phyloP scores from a whole-genome alignment of 2,888 invertebrate genomes.

The Xestia rhomboidea region DNA sequence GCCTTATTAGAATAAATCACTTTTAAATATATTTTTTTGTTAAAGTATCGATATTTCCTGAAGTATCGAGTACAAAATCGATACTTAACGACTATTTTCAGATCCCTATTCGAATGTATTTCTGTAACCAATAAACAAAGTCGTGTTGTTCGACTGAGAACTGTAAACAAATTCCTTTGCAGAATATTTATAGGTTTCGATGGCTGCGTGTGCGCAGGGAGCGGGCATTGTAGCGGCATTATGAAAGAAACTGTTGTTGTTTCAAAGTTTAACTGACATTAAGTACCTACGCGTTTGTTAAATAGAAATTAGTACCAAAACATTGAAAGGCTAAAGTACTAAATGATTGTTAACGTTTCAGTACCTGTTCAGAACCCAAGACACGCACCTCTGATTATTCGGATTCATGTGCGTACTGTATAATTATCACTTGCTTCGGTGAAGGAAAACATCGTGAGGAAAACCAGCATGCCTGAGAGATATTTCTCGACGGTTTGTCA shows the following conservation, averaged over 20 bases:
- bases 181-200: constrained; percentile 62
- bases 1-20: not conserved
- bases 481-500: too few relatives aligned
- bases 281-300: constrained; percentile 6
- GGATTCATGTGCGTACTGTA: too few relatives aligned
- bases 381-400: too few relatives aligned
- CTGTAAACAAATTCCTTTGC: constrained; percentile 65
- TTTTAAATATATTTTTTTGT: not conserved
- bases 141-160: constrained; percentile 50
- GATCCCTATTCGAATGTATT: constrained; percentile 28
- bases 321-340: not conserved
- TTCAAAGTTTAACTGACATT: not conserved
- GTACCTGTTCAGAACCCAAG: too few relatives aligned
- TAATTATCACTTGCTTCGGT: too few relatives aligned
- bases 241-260: constrained; percentile 34
- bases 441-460: too few relatives aligned
- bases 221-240: constrained; percentile 38
- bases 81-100: constrained; percentile 22
- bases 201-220: constrained; percentile 47
- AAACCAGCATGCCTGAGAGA: too few relatives aligned
- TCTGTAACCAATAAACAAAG: constrained; percentile 63
- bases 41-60: constrained; percentile 2
- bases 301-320: constrained; percentile 5
- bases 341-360: not conserved
- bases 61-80: constrained; percentile 21